Base-by-base conservation (phyloP, 64 coral and sea anemone species). In the Pocillopora damicornis region DNA sequence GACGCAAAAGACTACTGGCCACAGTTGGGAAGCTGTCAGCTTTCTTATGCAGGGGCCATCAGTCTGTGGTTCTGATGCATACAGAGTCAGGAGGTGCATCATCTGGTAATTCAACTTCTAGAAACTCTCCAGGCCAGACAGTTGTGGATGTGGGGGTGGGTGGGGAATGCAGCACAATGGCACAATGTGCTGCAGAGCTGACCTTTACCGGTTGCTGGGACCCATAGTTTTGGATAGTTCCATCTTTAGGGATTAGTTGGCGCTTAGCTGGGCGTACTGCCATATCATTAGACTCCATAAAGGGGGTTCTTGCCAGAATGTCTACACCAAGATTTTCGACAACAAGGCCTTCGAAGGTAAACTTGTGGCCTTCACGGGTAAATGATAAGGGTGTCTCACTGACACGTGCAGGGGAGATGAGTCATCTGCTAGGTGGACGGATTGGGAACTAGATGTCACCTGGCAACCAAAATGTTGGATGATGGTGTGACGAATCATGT, bases 41-140 rank as follows among this genome's bases (percentile, higher is more conserved):
- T 26, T n/a, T 59, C 57, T 82, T 10, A 57, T 9, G 9, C 79
- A 76, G 10, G 59, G 89, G 13, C 34, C 79, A 26, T 90, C 69
- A 4, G 34, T 90, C 16, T 42, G 87, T 0, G 76, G 87, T 20
- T 89, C 87, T 14, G 79, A 60, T 15, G 87, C 76, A 35, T 89
- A 60, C 87, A 11, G 16, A 65, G 76, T 89, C 60, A 1, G 60
- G 60, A 37, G 87, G 76, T 7, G 42, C 61, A 12, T 89, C 35
- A 6, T 16, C 1, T 1, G 75, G 76, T 67, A 89, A 35, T 2
- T 38, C 23, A 35, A 89, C 87, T 58, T 89, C 75, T 2, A 79
- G 30, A 11, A 64, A 89, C 11, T 79, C 87, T 89, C 75, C 87
- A 61, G 13, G 37, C 62, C 23, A 59, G 34, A 59, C 8, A 22